These are phyloP conservation scores for Notechis scutatus DNA, from an alignment of 2,113 vertebrate genomes.

Conservation along the genomic window DNA sequence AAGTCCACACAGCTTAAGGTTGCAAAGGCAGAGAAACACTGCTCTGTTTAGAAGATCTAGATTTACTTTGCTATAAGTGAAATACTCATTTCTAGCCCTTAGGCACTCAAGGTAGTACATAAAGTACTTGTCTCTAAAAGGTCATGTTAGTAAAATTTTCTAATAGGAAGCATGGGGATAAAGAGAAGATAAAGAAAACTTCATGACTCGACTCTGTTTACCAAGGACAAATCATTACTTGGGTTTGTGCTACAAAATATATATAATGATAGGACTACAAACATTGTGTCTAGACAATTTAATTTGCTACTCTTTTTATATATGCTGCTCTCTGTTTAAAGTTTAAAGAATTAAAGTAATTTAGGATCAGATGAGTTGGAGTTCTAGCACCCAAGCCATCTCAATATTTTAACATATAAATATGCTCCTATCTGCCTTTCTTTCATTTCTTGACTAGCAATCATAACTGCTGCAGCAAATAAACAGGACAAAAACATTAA, in stretches of 20 bases:
- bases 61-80: neutral
- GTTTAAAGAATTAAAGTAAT: neutral
- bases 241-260: neutral
- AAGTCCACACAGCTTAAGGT: neutral
- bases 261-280: neutral
- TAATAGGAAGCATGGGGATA: neutral
- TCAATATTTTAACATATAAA: neutral
- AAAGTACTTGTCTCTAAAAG: neutral
- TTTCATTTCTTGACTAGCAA: neutral
- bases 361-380: neutral
- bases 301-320: neutral
- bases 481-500: neutral
- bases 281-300: neutral
- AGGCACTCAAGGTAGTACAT: neutral
- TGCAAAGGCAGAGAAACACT: neutral
- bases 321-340: neutral
- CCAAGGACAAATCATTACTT: neutral
- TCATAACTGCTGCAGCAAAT: neutral
- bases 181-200: neutral
- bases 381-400: neutral
- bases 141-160: neutral
- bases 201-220: neutral
- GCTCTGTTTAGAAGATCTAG: neutral
- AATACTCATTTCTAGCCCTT: neutral
- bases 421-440: neutral